phyloP scores from a whole-genome alignment of 2,797 vertebrate genomes.

The Neoniphon sammara region DNA sequence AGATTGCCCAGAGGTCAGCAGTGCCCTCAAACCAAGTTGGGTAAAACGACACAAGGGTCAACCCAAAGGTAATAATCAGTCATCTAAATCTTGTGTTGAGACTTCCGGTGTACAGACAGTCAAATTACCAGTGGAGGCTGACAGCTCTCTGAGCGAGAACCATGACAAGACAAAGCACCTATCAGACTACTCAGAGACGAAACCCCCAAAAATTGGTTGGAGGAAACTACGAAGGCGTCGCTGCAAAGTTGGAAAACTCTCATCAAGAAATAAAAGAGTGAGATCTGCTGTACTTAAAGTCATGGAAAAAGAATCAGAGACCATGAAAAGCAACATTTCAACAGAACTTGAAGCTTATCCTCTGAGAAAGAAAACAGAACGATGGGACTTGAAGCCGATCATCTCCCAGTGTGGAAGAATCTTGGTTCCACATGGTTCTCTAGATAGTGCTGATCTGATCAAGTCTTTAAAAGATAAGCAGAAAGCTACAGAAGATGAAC shows the following conservation, averaged over 20 bases:
- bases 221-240: slow-evolving; percentile 52
- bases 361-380: slow-evolving; percentile 76
- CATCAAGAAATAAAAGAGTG: slow-evolving; percentile 38
- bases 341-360: slow-evolving; percentile 49
- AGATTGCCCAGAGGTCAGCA: slow-evolving; percentile 32
- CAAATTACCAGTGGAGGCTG: slow-evolving; percentile 34
- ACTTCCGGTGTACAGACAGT: slow-evolving; percentile 22
- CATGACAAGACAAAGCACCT: slow-evolving; percentile 26
- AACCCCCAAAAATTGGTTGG: slow-evolving; percentile 30
- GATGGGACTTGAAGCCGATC: slow-evolving; percentile 82
- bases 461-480: slow-evolving; percentile 50
- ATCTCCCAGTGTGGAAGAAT: slow-evolving; percentile 81
- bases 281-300: slow-evolving; percentile 19
- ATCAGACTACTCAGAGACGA: slow-evolving; percentile 12
- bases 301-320: slow-evolving; percentile 13
- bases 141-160: slow-evolving; percentile 7
- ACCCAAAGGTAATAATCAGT: slow-evolving; percentile 15
- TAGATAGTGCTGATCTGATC: slow-evolving; percentile 48
- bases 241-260: slow-evolving; percentile 40
- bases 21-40: slow-evolving; percentile 28
- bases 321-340: slow-evolving; percentile 16
- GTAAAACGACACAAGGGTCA: slow-evolving; percentile 32
- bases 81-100: slow-evolving; percentile 38
- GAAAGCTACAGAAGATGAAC: slow-evolving; percentile 27
- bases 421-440: slow-evolving; percentile 81